Percentiles rank a stretch among this genome's conserved stretches.
These are phyloP conservation scores for Tetranychus urticae DNA, from an alignment of 1,140 invertebrate genomes.

Conservation along the genomic window DNA sequence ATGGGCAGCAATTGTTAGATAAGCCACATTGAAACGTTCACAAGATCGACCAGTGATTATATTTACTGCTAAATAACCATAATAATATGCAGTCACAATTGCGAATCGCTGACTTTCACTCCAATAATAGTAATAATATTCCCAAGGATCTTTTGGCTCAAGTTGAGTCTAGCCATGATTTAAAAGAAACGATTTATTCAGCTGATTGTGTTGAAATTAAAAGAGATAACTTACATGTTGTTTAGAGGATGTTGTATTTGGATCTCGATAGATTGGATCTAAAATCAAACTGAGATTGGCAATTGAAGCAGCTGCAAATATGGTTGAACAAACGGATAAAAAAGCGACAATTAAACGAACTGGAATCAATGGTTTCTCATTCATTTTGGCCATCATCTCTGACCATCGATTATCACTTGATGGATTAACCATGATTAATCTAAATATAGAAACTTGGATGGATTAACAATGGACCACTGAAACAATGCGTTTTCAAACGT, in stretches of 20 bases:
- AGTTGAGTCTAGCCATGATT: too few relatives aligned
- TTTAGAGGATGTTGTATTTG: too few relatives aligned
- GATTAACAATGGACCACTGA: too few relatives aligned
- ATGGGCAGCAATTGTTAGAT: background rate
- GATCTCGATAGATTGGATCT: too few relatives aligned
- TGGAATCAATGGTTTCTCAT: slow-evolving; percentile 4
- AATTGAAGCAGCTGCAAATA: too few relatives aligned
- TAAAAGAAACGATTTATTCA: too few relatives aligned
- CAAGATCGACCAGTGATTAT: background rate
- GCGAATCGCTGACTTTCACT: background rate
- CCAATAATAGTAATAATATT: background rate
- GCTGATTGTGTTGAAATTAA: too few relatives aligned
- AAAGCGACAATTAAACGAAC: slow-evolving; percentile 1
- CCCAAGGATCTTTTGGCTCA: too few relatives aligned
- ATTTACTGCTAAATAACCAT: background rate
- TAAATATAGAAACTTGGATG: background rate
- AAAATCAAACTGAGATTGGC: too few relatives aligned
- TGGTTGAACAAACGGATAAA: background rate
- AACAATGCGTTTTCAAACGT: too few relatives aligned
- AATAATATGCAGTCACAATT: background rate
- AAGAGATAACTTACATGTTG: too few relatives aligned
- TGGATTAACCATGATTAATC: background rate
- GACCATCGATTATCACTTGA: background rate
- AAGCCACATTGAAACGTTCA: background rate
- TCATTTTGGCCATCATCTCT: slow-evolving; percentile 4